Evolutionary conservation across 2,797 vertebrate genomes (phyloP).

Genomic region (Phalloptychus januarius): DNA sequence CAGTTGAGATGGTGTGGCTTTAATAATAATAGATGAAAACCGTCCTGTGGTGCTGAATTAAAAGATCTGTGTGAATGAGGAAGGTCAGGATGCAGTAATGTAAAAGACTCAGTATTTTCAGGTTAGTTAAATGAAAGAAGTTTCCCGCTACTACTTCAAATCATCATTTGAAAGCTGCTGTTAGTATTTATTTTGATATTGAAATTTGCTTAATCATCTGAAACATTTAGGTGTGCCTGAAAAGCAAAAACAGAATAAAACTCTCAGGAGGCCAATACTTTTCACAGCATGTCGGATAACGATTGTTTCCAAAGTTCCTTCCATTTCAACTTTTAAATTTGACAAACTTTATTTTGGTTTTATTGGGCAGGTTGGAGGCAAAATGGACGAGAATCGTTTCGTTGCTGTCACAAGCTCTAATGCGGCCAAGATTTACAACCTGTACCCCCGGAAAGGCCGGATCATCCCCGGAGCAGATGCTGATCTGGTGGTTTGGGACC

Average conservation of each 20-base stretch:
- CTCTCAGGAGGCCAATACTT: neutral
- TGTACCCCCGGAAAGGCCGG: slow-evolving; percentile 95
- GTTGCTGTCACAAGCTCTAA: slow-evolving; percentile 97
- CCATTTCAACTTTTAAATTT: neutral
- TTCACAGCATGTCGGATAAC: neutral
- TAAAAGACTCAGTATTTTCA: neutral
- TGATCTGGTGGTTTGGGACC: slow-evolving; percentile 97
- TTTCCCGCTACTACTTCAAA: no score
- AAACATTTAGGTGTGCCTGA: neutral
- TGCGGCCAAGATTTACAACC: slow-evolving; percentile 96
- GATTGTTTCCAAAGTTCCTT: neutral
- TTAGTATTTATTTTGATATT: neutral
- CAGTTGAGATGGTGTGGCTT: neutral
- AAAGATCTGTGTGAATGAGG: neutral
- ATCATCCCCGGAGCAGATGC: slow-evolving; percentile 95
- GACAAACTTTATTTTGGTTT: neutral
- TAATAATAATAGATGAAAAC: neutral
- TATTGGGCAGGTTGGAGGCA: slow-evolving; percentile 89
- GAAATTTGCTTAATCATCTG: neutral
- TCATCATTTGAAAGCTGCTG: neutral
- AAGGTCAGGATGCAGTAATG: neutral
- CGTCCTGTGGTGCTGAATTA: neutral
- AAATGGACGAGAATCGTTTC: slow-evolving; percentile 98
- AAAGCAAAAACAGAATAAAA: neutral
- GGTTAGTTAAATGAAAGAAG: no score